Percentiles rank a stretch among this genome's conserved stretches.
Conservation (phyloP, 2,888 invertebrate genomes). For the Epinotia bilunana region DNA sequence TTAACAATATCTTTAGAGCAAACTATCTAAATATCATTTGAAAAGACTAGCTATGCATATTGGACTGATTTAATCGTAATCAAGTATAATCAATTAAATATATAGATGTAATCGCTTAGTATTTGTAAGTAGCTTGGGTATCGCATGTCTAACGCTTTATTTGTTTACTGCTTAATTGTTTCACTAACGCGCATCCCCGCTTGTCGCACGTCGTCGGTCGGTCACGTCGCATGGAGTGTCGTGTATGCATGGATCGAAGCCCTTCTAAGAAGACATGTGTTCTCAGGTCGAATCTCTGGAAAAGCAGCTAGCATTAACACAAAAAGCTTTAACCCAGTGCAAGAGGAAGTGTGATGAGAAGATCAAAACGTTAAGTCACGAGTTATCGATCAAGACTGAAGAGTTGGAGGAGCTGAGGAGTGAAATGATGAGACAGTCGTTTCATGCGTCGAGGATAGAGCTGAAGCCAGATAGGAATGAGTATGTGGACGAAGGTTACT, state of each 20-base stretch:
- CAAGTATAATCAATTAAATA: background rate
- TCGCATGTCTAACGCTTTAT: constrained; percentile 59
- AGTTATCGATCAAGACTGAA: constrained; percentile 82
- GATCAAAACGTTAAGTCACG: constrained; percentile 84
- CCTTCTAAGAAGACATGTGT: constrained; percentile 77
- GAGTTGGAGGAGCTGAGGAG: constrained; percentile 79
- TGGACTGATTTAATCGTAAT: too few relatives aligned
- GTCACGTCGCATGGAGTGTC: constrained; percentile 66
- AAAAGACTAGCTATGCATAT: background rate
- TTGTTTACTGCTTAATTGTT: constrained; percentile 58
- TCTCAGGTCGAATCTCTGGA: constrained; percentile 85
- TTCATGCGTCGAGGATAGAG: constrained; percentile 76
- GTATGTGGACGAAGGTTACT: constrained; percentile 79
- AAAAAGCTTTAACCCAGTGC: constrained; percentile 82
- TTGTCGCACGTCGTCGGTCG: constrained; percentile 52
- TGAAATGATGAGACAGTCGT: constrained; percentile 75
- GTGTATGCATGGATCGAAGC: constrained; percentile 69
- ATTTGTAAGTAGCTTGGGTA: constrained; percentile 56
- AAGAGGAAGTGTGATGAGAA: constrained; percentile 83
- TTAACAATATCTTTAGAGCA: background rate
- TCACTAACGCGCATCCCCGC: constrained; percentile 58
- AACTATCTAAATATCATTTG: background rate
- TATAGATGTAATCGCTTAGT: constrained; percentile 9
- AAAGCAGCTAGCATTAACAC: constrained; percentile 82
- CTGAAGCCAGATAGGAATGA: constrained; percentile 78